These are phyloP conservation scores for Pardosa pseudoannulata DNA, from an alignment of 2,888 invertebrate species.

Conservation along the genomic window DNA sequence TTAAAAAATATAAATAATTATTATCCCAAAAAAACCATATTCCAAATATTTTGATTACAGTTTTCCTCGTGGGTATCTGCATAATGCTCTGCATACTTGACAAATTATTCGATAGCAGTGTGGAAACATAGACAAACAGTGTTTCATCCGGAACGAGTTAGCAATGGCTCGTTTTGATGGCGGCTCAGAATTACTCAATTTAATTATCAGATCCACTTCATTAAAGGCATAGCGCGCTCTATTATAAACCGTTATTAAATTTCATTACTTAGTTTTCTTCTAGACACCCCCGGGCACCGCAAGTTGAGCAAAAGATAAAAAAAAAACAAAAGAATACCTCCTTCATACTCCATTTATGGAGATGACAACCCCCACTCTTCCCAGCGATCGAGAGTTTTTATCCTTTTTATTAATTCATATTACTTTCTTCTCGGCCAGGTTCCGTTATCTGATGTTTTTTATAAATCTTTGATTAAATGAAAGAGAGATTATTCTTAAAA, in stretches of 20 bases:
- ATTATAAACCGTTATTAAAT: conserved; percentile 26
- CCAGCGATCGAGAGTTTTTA: too few relatives aligned
- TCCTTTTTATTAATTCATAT: too few relatives aligned
- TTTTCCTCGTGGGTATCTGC: background rate
- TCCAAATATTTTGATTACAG: background rate
- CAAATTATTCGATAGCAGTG: too few relatives aligned
- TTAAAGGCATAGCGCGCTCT: conserved; percentile 10
- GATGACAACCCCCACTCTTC: too few relatives aligned
- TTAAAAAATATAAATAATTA: too few relatives aligned
- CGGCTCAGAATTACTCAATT: conserved; percentile 6
- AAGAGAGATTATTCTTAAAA: too few relatives aligned
- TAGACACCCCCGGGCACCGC: background rate
- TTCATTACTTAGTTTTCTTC: conserved; percentile 1
- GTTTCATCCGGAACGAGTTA: too few relatives aligned
- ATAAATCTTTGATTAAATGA: background rate
- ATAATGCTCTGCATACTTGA: background rate
- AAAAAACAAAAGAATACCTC: conserved; percentile 11
- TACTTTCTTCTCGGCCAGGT: background rate
- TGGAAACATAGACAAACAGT: too few relatives aligned
- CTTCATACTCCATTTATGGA: too few relatives aligned
- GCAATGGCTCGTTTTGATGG: background rate
- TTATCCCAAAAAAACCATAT: too few relatives aligned
- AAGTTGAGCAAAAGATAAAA: background rate
- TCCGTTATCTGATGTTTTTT: background rate
- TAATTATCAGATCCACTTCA: conserved; percentile 16